A percentile compares a stretch with the other conserved stretches of the same genome.
Evolutionary conservation across 64 coral and sea anemone species (phyloP).

Genomic region (Stichodactyla helianthus): DNA sequence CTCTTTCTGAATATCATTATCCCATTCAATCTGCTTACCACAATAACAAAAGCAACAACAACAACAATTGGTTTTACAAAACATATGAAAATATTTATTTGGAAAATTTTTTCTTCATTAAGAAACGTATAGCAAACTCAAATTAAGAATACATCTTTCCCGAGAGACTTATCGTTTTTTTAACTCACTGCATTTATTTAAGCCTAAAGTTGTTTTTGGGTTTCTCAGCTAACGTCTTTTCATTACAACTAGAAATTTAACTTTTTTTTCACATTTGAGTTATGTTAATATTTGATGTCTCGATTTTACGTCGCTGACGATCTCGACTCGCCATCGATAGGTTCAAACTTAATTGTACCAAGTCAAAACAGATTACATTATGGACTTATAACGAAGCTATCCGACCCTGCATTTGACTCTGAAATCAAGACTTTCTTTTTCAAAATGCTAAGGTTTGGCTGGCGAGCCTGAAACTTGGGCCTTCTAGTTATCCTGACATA

Average conservation of each 20-base stretch:
- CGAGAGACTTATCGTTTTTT: background rate
- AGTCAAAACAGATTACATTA: background rate
- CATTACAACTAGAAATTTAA: too few relatives aligned
- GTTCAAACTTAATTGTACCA: background rate
- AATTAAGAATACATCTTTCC: background rate
- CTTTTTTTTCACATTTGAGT: background rate
- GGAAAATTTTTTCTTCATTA: background rate
- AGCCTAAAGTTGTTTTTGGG: background rate
- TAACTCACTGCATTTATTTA: background rate
- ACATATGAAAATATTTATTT: constrained; percentile 16
- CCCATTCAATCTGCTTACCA: background rate
- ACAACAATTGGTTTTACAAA: background rate
- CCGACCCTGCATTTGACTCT: background rate
- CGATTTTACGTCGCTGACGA: background rate
- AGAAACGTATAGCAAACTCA: background rate
- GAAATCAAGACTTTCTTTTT: background rate
- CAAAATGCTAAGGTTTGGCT: too few relatives aligned
- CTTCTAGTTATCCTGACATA: too few relatives aligned
- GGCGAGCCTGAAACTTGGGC: too few relatives aligned
- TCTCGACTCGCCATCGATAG: background rate
- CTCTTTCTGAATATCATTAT: background rate
- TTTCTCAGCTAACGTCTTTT: background rate
- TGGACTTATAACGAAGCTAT: background rate
- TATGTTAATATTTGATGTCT: background rate
- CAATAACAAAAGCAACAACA: background rate